phyloP scores from a whole-genome alignment of 2,797 vertebrate genomes.

The Poeciliopsis presidionis region DNA sequence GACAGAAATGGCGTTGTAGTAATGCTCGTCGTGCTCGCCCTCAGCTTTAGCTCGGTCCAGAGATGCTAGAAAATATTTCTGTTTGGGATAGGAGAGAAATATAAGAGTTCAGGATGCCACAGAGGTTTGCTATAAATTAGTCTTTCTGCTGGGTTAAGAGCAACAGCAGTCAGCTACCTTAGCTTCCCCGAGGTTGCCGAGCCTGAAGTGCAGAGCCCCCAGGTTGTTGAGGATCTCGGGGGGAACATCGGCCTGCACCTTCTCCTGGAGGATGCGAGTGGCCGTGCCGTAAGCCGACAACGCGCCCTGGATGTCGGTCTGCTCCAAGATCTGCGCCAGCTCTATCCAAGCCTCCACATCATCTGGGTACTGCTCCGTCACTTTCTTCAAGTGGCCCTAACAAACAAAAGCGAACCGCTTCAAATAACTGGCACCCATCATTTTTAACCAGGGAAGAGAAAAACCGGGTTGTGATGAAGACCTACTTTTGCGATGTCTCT shows the following conservation, averaged over 20 bases:
- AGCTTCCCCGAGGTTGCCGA: slow-evolving; percentile 96
- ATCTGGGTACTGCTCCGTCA: slow-evolving; percentile 98
- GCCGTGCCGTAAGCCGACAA: slow-evolving; percentile 97
- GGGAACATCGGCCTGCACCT: slow-evolving; percentile 97
- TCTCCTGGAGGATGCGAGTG: slow-evolving; percentile 98
- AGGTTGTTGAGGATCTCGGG: slow-evolving; percentile 99
- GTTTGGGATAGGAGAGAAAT: slow-evolving; percentile 10
- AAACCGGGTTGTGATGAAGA: neutral
- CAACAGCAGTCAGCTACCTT: slow-evolving; percentile 81
- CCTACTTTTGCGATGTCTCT: slow-evolving; percentile 95
- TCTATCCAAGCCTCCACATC: slow-evolving; percentile 99
- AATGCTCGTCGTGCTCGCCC: slow-evolving; percentile 97
- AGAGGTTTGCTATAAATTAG: neutral
- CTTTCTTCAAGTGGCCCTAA: slow-evolving; percentile 98
- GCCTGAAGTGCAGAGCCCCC: slow-evolving; percentile 96
- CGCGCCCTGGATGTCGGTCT: slow-evolving; percentile 98
- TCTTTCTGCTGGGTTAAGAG: neutral
- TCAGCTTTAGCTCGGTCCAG: slow-evolving; percentile 97
- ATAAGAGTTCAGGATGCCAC: neutral
- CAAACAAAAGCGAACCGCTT: slow-evolving; percentile 5
- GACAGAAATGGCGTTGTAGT: slow-evolving; percentile 99
- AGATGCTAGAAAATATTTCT: slow-evolving; percentile 99
- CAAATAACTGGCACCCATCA: neutral
- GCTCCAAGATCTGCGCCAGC: slow-evolving; percentile 96
- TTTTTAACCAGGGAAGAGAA: neutral